These are phyloP conservation scores for Hippopotamus amphibius DNA, from an alignment of 2,113 vertebrate genomes.

Conservation along the genomic window DNA sequence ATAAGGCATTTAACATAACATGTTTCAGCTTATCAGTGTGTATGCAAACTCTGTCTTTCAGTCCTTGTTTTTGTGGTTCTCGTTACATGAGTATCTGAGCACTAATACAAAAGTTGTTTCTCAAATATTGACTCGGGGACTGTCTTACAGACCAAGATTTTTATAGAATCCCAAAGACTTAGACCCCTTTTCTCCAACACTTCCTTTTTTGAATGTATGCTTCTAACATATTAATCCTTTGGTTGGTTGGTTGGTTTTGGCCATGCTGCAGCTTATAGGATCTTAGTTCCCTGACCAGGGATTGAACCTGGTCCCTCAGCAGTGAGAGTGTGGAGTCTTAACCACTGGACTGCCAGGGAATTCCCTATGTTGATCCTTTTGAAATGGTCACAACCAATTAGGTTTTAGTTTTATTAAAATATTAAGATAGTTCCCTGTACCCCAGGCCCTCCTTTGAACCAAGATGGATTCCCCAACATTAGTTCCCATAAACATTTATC, in stretches of 20 bases:
- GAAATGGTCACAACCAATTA: not conserved
- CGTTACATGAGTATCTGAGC: not conserved
- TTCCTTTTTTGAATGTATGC: not conserved
- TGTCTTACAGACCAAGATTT: not conserved
- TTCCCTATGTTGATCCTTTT: not conserved
- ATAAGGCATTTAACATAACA: not conserved
- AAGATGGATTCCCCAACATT: not conserved
- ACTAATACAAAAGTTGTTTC: not conserved
- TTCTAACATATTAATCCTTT: not conserved
- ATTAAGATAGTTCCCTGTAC: not conserved
- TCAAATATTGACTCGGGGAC: not conserved
- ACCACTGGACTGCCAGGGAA: too few species aligned
- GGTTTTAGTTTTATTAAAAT: slow-evolving; percentile 28
- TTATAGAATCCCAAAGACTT: not conserved
- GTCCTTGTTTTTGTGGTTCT: slow-evolving; percentile 45
- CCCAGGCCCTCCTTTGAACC: not conserved
- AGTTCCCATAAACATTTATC: not conserved
- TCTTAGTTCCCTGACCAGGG: too few species aligned
- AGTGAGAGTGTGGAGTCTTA: too few species aligned
- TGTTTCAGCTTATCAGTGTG: not conserved
- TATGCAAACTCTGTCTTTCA: not conserved
- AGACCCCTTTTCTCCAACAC: not conserved
- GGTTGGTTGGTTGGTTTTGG: too few species aligned
- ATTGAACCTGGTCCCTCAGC: too few species aligned
- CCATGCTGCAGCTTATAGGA: too few species aligned